A percentile compares a stretch with the other conserved stretches of the same genome.
phyloP scores from a whole-genome alignment of 2,797 vertebrate species.

The Rhinatrema bivittatum region DNA sequence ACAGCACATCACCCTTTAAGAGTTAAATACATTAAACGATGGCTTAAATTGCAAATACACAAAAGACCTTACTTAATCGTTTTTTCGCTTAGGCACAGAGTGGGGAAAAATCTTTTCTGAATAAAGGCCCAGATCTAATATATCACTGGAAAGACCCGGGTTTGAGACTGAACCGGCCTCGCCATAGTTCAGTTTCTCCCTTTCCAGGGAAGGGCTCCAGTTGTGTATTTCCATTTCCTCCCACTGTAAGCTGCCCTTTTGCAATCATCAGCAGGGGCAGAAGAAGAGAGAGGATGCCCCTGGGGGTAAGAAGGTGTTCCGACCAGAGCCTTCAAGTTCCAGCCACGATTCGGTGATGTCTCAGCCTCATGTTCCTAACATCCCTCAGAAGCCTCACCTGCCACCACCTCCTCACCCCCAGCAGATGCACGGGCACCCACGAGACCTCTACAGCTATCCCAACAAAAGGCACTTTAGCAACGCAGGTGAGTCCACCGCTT shows the following conservation, averaged over 20 bases:
- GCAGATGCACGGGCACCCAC: slow-evolving; percentile 76
- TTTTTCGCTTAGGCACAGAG: no score
- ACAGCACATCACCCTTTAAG: no score
- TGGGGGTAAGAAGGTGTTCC: slow-evolving; percentile 72
- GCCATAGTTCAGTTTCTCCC: no score
- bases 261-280: slow-evolving; percentile 70
- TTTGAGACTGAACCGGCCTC: no score
- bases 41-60: no score
- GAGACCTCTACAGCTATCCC: slow-evolving; percentile 71
- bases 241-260: neutral
- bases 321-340: slow-evolving; percentile 79
- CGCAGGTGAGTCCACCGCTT: slow-evolving; percentile 55
- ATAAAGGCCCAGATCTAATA: no score
- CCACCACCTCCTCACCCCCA: slow-evolving; percentile 56
- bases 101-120: no score
- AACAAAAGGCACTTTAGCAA: slow-evolving; percentile 88
- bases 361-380: slow-evolving; percentile 57
- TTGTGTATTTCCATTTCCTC: no score
- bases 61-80: no score
- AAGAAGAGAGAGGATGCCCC: slow-evolving; percentile 83
- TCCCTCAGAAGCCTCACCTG: slow-evolving; percentile 65
- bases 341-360: slow-evolving; percentile 76
- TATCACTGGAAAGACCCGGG: no score
- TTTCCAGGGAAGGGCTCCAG: no score
- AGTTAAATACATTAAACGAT: no score